Evolutionary conservation across 2,888 invertebrate species (phyloP), one percentile per base, ranked within the genome.

Genomic region (Cephus spinipes): DNA sequence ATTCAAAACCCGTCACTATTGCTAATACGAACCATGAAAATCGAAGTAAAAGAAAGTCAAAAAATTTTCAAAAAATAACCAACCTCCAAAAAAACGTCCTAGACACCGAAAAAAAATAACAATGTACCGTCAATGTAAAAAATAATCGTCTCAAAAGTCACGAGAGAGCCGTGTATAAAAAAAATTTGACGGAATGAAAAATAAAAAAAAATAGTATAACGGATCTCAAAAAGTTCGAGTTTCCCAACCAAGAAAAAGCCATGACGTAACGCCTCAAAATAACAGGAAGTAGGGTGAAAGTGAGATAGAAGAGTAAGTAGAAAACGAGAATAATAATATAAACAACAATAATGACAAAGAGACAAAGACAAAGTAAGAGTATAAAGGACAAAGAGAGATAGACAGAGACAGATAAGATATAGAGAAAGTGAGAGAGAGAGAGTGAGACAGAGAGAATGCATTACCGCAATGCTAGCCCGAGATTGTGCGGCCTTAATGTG

Each of bases 401-500:
- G 75, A 80, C 69, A 77, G 40, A 68, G 68, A 76, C 69, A 77
- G 76, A 82, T 80, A 81, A 81, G 79, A 76, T 75, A 76, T 40
- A 81, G 76, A 83, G 79, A 82, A 77, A 81, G 35, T 68, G 40
- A 69, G 12, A 74, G 40, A 69, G 12, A 74, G 83, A 89, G 85
- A 90, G 83, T 90, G 86, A 90, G 85, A 89, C 87, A 90, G 90
- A 90, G 88, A 91, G 90, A 91, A 91, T 91, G 91, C 91, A 91
- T 91, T 91, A 91, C 91, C 91, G 90, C 91, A 91, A 91, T 91
- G 91, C 91, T 91, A 91, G 91, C 91, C 96, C 96, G 96, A 95
- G 96, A 96, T 96, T 98, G 98, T 95, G 97, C 97, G 95, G 96
- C 95, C 97, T 97, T 97, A 96, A 98, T 97, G 96, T 97, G 97